Conservation (phyloP, 2,797 vertebrate species). For the Gambusia yucatana region DNA sequence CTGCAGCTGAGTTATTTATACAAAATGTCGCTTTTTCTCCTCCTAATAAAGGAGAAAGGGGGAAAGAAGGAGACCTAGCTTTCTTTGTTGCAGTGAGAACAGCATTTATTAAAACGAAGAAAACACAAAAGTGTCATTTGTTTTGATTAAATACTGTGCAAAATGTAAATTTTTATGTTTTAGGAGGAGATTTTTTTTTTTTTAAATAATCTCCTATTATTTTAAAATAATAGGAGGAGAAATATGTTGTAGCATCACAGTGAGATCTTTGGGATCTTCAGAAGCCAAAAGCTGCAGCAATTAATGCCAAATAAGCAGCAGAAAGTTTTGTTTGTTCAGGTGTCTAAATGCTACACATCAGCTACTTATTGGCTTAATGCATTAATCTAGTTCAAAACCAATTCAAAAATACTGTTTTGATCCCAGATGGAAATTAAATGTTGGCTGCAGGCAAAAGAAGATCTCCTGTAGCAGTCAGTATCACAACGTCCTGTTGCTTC, state of each 20-base stretch:
- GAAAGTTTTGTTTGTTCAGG: not conserved
- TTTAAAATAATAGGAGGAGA: too few species aligned
- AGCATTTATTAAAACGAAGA: not conserved
- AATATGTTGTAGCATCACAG: not conserved
- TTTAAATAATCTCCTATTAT: too few species aligned
- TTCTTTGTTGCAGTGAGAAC: not conserved
- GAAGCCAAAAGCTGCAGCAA: not conserved
- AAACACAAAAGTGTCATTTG: not conserved
- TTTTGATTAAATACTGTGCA: not conserved
- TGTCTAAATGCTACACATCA: not conserved
- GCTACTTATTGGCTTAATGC: not conserved
- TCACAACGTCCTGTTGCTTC: not conserved
- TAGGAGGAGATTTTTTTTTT: not conserved
- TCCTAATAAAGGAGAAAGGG: slow-evolving; percentile 54
- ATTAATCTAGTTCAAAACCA: not conserved
- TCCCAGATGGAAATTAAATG: not conserved
- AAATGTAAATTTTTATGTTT: not conserved
- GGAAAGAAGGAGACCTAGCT: not conserved
- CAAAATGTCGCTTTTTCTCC: slow-evolving; percentile 23
- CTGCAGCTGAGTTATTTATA: slow-evolving; percentile 29
- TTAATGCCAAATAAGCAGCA: not conserved
- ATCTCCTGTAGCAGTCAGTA: not conserved
- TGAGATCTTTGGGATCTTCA: not conserved
- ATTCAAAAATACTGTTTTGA: not conserved
- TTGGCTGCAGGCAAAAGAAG: not conserved